Evolutionary conservation across 1,140 invertebrate genomes (phyloP).

Genomic region (Lepidurus apus): DNA sequence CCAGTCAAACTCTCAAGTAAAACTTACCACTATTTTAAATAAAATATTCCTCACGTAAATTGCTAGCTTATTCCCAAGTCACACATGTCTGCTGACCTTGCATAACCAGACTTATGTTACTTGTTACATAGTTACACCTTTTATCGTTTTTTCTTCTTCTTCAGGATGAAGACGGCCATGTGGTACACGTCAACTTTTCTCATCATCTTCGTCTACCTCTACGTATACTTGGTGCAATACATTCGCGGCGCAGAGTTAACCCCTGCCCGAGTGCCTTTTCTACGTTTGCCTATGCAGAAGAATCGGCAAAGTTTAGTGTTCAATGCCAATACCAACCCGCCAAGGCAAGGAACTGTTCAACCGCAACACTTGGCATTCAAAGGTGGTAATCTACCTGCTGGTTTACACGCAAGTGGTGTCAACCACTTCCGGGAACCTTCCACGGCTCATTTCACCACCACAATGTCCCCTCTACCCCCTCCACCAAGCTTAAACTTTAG

Average conservation of each 20-base stretch:
- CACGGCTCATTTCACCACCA: background rate
- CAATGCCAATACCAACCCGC: background rate
- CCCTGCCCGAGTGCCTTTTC: background rate
- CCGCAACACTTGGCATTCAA: background rate
- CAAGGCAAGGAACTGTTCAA: slow-evolving; percentile 4
- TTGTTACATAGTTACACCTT: background rate
- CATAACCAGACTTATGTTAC: background rate
- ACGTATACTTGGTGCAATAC: slow-evolving; percentile 46
- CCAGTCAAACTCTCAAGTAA: background rate
- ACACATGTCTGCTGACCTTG: too few relatives aligned
- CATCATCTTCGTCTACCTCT: slow-evolving; percentile 47
- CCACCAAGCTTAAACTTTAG: slow-evolving; percentile 37
- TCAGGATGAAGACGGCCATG: slow-evolving; percentile 46
- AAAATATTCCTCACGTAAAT: background rate
- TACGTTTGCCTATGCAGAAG: background rate
- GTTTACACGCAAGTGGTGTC: slow-evolving; percentile 1
- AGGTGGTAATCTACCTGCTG: slow-evolving; percentile 17
- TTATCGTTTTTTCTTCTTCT: slow-evolving; percentile 30
- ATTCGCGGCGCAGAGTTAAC: slow-evolving; percentile 42
- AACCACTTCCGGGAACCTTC: slow-evolving; percentile 12
- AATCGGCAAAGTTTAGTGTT: background rate
- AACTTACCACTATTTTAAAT: background rate
- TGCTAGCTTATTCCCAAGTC: too few relatives aligned
- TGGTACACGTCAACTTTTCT: slow-evolving; percentile 48
- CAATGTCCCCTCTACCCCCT: slow-evolving; percentile 4